Conservation (phyloP, 2,888 invertebrate genomes). For the Heteromyza rotundicornis region DNA sequence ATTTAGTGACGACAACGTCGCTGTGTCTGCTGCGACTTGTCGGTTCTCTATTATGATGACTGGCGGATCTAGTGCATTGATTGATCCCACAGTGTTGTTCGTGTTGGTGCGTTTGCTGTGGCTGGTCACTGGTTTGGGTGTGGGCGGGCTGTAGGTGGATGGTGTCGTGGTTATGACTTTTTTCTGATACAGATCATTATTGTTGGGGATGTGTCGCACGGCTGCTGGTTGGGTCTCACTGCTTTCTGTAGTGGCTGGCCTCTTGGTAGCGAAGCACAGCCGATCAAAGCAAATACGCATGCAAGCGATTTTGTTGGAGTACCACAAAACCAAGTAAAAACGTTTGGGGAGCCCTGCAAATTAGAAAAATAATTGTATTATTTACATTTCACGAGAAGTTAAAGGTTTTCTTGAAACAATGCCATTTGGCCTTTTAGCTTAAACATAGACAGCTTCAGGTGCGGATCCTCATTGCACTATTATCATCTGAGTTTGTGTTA, state of each 20-base stretch:
- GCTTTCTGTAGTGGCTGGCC: conserved; percentile 66
- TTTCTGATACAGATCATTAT: conserved; percentile 2
- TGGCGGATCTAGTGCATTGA: conserved; percentile 42
- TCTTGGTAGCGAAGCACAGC: conserved; percentile 89
- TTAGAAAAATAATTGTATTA: background rate
- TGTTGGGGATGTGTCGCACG: background rate
- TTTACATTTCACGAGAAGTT: too few species aligned
- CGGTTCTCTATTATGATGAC: background rate
- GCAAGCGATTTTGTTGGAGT: conserved; percentile 69
- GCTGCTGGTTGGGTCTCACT: conserved; percentile 20
- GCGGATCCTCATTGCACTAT: too few species aligned
- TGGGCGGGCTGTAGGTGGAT: conserved; percentile 25
- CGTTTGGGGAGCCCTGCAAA: conserved; percentile 51
- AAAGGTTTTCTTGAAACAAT: too few species aligned
- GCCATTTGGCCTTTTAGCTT: too few species aligned
- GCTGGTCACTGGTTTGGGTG: conserved; percentile 26
- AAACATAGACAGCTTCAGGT: too few species aligned
- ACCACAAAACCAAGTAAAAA: conserved; percentile 50
- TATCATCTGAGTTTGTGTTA: too few species aligned
- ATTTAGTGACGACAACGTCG: background rate
- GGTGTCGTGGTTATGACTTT: conserved; percentile 33
- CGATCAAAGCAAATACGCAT: conserved; percentile 92
- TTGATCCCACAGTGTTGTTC: conserved; percentile 29
- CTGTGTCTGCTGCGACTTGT: background rate
- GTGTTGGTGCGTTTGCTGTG: conserved; percentile 25